These are phyloP conservation scores for Tringa solitaria DNA, from an alignment of 2,113 vertebrate genomes.

Conservation along the genomic window DNA sequence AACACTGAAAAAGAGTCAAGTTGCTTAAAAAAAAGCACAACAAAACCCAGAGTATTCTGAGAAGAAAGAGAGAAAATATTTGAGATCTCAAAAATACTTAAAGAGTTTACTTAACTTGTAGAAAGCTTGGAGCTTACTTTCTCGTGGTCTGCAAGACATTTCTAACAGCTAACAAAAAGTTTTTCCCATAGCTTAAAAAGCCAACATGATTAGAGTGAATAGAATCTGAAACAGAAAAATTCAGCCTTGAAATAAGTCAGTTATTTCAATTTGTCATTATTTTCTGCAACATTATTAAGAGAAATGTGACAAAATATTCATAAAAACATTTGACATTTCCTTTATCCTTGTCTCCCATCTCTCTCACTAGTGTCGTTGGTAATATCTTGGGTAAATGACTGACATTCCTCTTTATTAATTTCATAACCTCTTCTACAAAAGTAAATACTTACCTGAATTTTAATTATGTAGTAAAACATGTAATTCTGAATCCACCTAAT, in stretches of 20 bases:
- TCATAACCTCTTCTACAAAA: not conserved
- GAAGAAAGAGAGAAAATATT: not conserved
- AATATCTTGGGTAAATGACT: not conserved
- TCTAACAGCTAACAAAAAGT: not conserved
- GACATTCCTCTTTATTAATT: not conserved
- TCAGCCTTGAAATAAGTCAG: not conserved
- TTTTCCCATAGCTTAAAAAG: not conserved
- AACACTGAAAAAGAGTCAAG: not conserved
- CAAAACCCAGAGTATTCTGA: not conserved
- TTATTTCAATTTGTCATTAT: not conserved
- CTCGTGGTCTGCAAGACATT: not conserved
- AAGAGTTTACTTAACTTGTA: not conserved
- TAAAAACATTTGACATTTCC: not conserved
- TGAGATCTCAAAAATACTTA: not conserved
- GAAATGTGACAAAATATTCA: not conserved
- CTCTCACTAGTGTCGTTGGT: not conserved
- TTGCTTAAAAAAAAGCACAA: not conserved
- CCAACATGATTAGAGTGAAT: not conserved
- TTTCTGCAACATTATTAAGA: not conserved
- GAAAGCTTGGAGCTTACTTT: not conserved
- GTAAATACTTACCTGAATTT: constrained; percentile 7
- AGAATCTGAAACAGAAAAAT: not conserved
- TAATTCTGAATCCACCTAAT: not conserved
- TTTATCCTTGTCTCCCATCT: not conserved
- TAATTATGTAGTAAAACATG: not conserved